Evolutionary conservation across 2,797 vertebrate species (phyloP).

Genomic region (Erpetoichthys calabaricus): DNA sequence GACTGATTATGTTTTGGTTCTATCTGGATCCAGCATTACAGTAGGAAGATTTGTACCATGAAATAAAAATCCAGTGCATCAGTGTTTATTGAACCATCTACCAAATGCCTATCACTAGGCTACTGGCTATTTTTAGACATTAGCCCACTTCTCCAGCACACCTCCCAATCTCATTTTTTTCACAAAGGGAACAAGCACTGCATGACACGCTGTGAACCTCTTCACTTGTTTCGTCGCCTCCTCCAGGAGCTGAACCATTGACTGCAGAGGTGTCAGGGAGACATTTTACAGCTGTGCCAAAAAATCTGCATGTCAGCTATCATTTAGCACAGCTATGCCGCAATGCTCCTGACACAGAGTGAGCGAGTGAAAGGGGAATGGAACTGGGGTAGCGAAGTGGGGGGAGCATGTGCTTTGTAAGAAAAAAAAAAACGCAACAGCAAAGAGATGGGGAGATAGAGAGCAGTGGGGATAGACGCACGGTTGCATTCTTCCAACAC

Average conservation of each 20-base stretch:
- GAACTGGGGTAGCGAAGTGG: neutral
- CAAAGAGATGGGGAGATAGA: no score
- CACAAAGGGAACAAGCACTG: neutral
- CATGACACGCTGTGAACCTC: neutral
- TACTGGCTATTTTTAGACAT: neutral
- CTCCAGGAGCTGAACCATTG: slow-evolving; percentile 12
- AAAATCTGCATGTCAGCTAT: slow-evolving; percentile 25
- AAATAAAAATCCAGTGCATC: no score
- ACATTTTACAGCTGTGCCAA: slow-evolving; percentile 24
- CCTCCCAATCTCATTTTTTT: neutral
- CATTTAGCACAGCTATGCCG: slow-evolving; percentile 28
- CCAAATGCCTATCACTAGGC: no score
- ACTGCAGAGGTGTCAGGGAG: slow-evolving; percentile 13
- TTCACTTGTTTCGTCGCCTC: neutral
- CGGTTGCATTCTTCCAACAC: no score
- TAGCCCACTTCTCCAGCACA: neutral
- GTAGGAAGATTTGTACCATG: no score
- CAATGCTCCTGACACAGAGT: slow-evolving; percentile 16
- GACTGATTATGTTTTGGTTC: no score
- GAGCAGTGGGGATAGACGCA: no score
- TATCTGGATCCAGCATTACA: no score
- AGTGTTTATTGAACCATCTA: no score
- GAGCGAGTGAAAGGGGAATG: neutral
- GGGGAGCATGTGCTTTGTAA: no score
- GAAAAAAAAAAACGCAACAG: no score